These are phyloP conservation scores for Neogobius melanostomus DNA, from an alignment of 2,113 vertebrate genomes.

Conservation along the genomic window DNA sequence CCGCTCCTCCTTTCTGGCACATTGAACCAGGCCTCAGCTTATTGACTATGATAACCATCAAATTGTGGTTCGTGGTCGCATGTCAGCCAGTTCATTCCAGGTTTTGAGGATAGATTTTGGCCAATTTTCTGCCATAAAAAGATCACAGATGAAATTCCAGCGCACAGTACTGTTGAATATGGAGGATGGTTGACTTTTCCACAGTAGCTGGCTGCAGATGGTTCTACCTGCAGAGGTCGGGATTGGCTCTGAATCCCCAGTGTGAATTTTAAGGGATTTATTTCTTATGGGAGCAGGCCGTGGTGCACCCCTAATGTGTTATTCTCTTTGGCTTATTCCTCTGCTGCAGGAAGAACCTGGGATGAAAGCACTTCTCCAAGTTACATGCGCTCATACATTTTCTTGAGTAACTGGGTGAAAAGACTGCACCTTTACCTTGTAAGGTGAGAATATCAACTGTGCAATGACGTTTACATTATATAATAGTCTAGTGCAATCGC, in stretches of 20 bases:
- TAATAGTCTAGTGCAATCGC: too few species aligned
- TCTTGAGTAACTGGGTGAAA: too few species aligned
- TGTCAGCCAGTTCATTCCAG: constrained; percentile 37
- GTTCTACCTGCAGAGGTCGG: constrained; percentile 21
- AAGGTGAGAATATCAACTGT: too few species aligned
- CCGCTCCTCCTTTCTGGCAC: constrained; percentile 27
- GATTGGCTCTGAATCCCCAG: constrained; percentile 23
- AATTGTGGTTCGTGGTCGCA: constrained; percentile 41
- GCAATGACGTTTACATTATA: too few species aligned
- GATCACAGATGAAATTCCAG: constrained; percentile 25
- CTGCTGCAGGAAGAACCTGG: constrained; percentile 23
- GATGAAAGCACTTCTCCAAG: constrained; percentile 20
- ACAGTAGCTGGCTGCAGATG: constrained; percentile 19
- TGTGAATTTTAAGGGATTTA: constrained; percentile 46
- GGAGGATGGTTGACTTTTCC: constrained; percentile 1
- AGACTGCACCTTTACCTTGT: too few species aligned
- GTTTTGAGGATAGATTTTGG: constrained; percentile 41
- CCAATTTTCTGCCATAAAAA: constrained; percentile 14
- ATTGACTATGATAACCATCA: constrained; percentile 36
- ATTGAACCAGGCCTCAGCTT: constrained; percentile 31
- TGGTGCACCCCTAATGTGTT: constrained; percentile 32
- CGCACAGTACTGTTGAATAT: constrained; percentile 15
- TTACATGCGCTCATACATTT: not conserved
- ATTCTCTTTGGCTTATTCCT: constrained; percentile 39
- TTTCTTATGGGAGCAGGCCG: constrained; percentile 37